A percentile compares a stretch with the other conserved stretches of the same genome.
phyloP scores from a whole-genome alignment of 2,113 vertebrate genomes.

The Empidonax traillii region DNA sequence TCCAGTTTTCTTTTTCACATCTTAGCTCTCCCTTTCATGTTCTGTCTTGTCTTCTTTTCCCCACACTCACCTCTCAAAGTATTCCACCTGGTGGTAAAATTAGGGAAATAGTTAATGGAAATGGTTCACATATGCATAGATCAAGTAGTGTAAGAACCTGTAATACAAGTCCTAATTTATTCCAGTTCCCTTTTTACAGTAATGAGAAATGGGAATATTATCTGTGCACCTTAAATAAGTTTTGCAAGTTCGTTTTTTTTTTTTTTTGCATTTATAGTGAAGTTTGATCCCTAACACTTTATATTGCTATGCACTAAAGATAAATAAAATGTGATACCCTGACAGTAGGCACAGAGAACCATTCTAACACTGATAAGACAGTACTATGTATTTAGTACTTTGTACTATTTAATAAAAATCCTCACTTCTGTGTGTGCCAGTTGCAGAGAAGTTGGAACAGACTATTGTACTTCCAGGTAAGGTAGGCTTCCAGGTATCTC shows the following conservation, averaged over 20 bases:
- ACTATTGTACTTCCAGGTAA: neutral
- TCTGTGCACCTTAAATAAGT: neutral
- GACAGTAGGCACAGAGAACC: neutral
- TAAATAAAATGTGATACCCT: neutral
- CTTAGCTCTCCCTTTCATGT: neutral
- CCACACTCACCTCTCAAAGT: neutral
- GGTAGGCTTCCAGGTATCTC: neutral
- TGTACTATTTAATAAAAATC: neutral
- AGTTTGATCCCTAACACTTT: neutral
- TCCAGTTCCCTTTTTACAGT: neutral
- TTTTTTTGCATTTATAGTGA: neutral
- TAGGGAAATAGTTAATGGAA: neutral
- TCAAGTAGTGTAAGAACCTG: neutral
- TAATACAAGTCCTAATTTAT: neutral
- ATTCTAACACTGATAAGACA: neutral
- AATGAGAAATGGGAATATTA: neutral
- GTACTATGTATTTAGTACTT: neutral
- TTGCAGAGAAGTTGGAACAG: neutral
- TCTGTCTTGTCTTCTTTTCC: neutral
- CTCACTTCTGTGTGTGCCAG: neutral
- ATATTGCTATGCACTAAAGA: neutral
- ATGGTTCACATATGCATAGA: neutral
- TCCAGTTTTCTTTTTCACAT: neutral
- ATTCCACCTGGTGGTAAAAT: slow-evolving; percentile 55
- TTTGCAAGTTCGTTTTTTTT: neutral